These are phyloP conservation scores for Coecobrya sp. DNA, from an alignment of 2,888 invertebrate genomes.

Conservation along the genomic window DNA sequence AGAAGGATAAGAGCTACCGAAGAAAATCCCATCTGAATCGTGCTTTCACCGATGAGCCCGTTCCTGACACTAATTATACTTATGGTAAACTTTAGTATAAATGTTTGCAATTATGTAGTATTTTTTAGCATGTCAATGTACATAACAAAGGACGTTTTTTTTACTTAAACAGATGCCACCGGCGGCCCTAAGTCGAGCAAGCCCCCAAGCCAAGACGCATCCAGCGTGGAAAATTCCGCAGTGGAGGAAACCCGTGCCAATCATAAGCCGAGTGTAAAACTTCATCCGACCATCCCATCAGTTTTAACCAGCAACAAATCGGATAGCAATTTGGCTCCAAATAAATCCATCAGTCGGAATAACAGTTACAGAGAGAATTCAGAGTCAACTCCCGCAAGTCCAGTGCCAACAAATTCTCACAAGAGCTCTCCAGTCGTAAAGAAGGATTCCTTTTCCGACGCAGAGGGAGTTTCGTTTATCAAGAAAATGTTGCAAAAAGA, in stretches of 20 bases:
- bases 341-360: slow-evolving; percentile 53
- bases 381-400: slow-evolving; percentile 73
- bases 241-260: slow-evolving; percentile 73
- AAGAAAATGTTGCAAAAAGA: slow-evolving; percentile 85
- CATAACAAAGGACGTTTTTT: no score
- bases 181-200: slow-evolving; percentile 73
- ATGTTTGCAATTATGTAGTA: not conserved
- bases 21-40: slow-evolving; percentile 85
- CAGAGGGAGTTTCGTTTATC: slow-evolving; percentile 85
- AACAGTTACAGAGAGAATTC: slow-evolving; percentile 45
- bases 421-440: slow-evolving; percentile 81
- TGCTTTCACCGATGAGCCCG: slow-evolving; percentile 84
- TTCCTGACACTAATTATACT: slow-evolving; percentile 75
- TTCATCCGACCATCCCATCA: slow-evolving; percentile 71
- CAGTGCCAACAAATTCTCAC: slow-evolving; percentile 54
- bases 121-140: no score
- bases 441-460: slow-evolving; percentile 83
- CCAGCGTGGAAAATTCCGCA: slow-evolving; percentile 80
- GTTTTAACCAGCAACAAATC: slow-evolving; percentile 71
- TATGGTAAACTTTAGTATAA: slow-evolving; percentile 62
- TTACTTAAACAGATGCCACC: slow-evolving; percentile 57
- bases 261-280: slow-evolving; percentile 63
- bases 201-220: slow-evolving; percentile 77
- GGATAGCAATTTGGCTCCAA: not conserved
- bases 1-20: slow-evolving; percentile 85